phyloP scores from a whole-genome alignment of 2,888 invertebrate genomes.

The Lasius platythorax region DNA sequence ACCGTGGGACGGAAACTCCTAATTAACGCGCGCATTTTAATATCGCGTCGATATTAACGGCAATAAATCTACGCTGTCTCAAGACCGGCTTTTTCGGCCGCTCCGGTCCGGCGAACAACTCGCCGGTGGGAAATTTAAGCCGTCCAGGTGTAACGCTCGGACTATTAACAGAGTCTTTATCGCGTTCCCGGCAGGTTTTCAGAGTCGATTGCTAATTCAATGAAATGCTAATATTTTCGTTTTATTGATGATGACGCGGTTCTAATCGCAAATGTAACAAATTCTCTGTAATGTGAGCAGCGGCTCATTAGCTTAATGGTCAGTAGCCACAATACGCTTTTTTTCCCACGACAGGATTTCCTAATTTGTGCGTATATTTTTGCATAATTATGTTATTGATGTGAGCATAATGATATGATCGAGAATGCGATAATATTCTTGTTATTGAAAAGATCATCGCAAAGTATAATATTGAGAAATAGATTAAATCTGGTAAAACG shows the following conservation, averaged over 20 bases:
- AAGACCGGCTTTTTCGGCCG: slow-evolving; percentile 20
- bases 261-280: slow-evolving; percentile 52
- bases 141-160: slow-evolving; percentile 19
- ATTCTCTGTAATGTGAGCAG: slow-evolving; percentile 40
- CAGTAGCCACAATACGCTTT: slow-evolving; percentile 63
- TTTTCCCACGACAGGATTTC: slow-evolving; percentile 58
- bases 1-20: not conserved
- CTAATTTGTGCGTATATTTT: not conserved
- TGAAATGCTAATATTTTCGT: slow-evolving; percentile 37
- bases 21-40: slow-evolving; percentile 50
- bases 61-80: slow-evolving; percentile 54
- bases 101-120: not conserved
- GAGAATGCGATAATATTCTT: not conserved
- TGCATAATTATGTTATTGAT: slow-evolving; percentile 5
- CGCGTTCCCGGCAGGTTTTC: not conserved
- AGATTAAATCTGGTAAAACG: not conserved
- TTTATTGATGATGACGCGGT: not conserved
- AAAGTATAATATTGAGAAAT: not conserved
- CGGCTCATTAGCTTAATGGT: slow-evolving; percentile 72
- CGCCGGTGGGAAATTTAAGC: slow-evolving; percentile 21
- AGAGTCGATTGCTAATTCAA: slow-evolving; percentile 37
- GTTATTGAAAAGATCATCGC: not conserved
- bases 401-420: not conserved
- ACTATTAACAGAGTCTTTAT: slow-evolving; percentile 27
- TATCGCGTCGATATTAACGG: slow-evolving; percentile 49